Evolutionary conservation across 2,888 invertebrate species (phyloP).

Genomic region (Nasonia oneida): DNA sequence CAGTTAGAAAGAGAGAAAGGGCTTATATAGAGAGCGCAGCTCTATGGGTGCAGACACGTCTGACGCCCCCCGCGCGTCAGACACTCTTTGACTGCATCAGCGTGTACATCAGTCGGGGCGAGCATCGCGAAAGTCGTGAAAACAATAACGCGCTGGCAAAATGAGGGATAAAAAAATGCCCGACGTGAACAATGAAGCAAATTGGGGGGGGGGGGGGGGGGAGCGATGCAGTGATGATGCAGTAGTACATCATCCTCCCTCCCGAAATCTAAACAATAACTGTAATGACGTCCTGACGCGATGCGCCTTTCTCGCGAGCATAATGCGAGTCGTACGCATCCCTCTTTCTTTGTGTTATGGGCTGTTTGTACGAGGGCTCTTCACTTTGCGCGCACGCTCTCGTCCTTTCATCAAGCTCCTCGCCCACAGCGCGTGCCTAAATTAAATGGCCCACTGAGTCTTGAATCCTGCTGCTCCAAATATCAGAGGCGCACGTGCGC

Average conservation of each 20-base stretch:
- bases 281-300: background rate
- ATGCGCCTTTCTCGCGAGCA: background rate
- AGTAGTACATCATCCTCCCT: background rate
- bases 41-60: too few species aligned
- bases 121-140: slow-evolving; percentile 21
- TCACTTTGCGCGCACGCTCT: background rate
- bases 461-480: background rate
- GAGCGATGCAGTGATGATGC: background rate
- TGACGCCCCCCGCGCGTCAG: background rate
- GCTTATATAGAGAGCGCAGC: background rate
- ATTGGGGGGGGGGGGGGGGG: too few species aligned
- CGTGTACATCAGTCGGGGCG: background rate
- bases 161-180: background rate
- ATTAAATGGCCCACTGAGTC: slow-evolving; percentile 26
- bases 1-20: background rate
- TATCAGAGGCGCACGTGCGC: background rate
- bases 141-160: background rate
- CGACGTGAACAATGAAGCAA: background rate
- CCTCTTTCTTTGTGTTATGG: background rate
- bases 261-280: slow-evolving; percentile 10
- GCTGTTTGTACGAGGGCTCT: background rate
- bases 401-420: slow-evolving; percentile 12
- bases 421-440: background rate
- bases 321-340: background rate
- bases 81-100: background rate